These are phyloP conservation scores for Spicauda simplicius DNA, from an alignment of 2,888 invertebrate species.

Conservation along the genomic window DNA sequence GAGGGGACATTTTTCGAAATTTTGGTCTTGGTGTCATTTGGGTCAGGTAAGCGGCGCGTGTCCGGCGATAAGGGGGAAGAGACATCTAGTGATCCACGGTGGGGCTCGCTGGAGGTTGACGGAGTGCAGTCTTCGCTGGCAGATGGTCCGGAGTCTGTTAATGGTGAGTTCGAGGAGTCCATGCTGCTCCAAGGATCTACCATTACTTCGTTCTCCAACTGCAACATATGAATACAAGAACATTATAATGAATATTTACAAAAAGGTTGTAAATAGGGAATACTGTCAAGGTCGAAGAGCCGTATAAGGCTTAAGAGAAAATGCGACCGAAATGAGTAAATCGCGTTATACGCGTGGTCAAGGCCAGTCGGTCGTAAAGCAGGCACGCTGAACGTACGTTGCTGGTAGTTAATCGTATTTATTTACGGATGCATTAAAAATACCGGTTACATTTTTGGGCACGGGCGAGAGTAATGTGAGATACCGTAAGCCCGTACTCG, in stretches of 20 bases:
- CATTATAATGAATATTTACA: slow-evolving; percentile 28
- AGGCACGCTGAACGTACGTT: slow-evolving; percentile 37
- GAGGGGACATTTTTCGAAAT: slow-evolving; percentile 54
- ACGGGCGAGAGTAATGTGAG: slow-evolving; percentile 29
- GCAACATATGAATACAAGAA: slow-evolving; percentile 61
- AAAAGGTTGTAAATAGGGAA: slow-evolving; percentile 50
- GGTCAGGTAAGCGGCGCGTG: slow-evolving; percentile 67
- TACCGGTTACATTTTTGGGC: slow-evolving; percentile 48
- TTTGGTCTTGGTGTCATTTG: slow-evolving; percentile 65
- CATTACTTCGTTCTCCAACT: slow-evolving; percentile 85
- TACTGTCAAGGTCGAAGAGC: slow-evolving; percentile 57
- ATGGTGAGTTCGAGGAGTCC: slow-evolving; percentile 82
- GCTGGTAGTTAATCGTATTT: slow-evolving; percentile 52
- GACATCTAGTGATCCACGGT: slow-evolving; percentile 58
- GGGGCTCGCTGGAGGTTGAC: slow-evolving; percentile 74
- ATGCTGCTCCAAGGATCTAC: slow-evolving; percentile 84
- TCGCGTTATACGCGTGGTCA: slow-evolving; percentile 59
- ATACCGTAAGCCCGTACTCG: slow-evolving; percentile 32
- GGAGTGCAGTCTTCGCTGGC: slow-evolving; percentile 81
- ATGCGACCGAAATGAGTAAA: slow-evolving; percentile 56
- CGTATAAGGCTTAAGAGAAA: slow-evolving; percentile 55
- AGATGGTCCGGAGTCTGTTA: slow-evolving; percentile 81
- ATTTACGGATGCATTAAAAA: slow-evolving; percentile 57
- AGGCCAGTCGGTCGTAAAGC: slow-evolving; percentile 55
- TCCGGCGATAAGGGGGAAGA: slow-evolving; percentile 64